phyloP scores from a whole-genome alignment of 1,140 invertebrate species.

The Lepidotrigona ventralis region DNA sequence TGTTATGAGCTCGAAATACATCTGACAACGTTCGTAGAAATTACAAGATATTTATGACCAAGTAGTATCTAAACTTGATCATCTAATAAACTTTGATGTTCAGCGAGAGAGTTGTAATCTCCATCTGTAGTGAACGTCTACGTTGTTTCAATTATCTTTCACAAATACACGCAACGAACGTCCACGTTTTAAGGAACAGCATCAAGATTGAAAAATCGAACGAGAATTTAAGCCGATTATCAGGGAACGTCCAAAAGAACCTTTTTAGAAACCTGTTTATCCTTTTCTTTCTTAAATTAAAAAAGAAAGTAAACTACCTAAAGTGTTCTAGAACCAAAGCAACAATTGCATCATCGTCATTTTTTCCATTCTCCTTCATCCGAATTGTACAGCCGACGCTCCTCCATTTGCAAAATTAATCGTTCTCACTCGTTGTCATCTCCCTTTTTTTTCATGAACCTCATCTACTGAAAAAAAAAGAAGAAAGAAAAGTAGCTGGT shows the following conservation, averaged over 20 bases:
- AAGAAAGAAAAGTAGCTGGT: neutral
- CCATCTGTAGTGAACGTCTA: no score
- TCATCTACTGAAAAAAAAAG: neutral
- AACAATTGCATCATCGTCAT: neutral
- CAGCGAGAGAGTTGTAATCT: no score
- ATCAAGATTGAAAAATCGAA: neutral
- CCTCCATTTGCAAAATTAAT: slow-evolving; percentile 24
- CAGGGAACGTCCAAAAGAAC: neutral
- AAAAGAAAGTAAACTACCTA: neutral
- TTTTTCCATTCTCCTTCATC: neutral
- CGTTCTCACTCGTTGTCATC: neutral
- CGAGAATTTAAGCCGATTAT: neutral
- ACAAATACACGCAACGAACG: no score
- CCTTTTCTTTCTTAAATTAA: neutral
- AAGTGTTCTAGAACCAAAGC: neutral
- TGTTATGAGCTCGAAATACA: neutral
- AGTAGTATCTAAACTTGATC: no score
- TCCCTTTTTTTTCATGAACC: slow-evolving; percentile 3
- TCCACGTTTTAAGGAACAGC: no score
- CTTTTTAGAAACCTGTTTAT: neutral
- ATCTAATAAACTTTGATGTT: no score
- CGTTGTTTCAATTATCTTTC: no score
- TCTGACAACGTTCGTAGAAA: no score
- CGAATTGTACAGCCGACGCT: neutral
- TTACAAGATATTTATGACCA: no score